Evolutionary conservation across 2,113 vertebrate genomes (phyloP).

Genomic region (Pteropus alecto): DNA sequence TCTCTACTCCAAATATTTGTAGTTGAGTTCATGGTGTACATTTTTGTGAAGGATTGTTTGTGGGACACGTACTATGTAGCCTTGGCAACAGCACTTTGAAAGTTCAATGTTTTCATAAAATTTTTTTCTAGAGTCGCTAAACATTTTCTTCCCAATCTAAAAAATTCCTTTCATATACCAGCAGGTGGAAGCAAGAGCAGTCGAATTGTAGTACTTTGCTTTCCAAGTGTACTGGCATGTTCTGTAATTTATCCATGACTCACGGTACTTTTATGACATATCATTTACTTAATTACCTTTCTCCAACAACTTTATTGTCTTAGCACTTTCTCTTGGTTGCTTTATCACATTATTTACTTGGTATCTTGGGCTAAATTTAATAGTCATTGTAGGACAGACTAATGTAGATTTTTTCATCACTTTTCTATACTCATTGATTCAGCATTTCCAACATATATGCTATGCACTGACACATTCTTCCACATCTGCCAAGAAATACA

Average conservation of each 20-base stretch:
- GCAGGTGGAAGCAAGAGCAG: constrained; percentile 73
- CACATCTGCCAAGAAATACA: neutral
- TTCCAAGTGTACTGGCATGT: neutral
- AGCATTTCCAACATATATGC: neutral
- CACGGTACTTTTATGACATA: neutral
- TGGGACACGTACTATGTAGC: neutral
- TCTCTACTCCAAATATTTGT: neutral
- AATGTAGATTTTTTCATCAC: neutral
- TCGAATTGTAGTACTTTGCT: neutral
- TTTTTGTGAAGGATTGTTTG: neutral
- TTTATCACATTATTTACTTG: neutral
- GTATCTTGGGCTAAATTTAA: neutral
- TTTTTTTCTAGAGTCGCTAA: neutral
- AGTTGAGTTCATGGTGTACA: neutral
- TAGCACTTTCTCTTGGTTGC: neutral
- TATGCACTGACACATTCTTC: neutral
- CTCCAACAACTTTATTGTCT: neutral
- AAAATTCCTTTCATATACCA: constrained; percentile 59
- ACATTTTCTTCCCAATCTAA: neutral
- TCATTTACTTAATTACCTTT: neutral
- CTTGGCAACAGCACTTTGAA: neutral
- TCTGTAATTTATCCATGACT: neutral
- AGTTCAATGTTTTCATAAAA: neutral
- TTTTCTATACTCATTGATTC: neutral
- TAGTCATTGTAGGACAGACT: neutral